A percentile compares a stretch with the other conserved stretches of the same genome.
phyloP scores from a whole-genome alignment of 2,888 invertebrate species.

The Latrodectus hesperus region DNA sequence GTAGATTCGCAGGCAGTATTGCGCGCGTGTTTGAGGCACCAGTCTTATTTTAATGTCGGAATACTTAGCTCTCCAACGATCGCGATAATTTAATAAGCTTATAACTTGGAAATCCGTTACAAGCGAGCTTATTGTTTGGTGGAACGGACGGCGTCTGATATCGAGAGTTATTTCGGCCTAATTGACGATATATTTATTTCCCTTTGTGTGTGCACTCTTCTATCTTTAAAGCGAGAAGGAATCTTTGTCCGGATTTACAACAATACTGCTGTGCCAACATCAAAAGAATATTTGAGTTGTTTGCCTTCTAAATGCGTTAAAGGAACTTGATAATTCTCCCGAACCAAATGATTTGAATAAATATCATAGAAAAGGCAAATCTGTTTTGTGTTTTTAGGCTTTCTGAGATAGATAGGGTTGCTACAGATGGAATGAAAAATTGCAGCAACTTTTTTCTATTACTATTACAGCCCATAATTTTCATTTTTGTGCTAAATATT shows the following conservation, averaged over 20 bases:
- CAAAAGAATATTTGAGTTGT: constrained; percentile 53
- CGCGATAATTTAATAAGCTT: constrained; percentile 68
- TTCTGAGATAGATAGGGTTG: too few species aligned
- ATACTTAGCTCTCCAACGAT: constrained; percentile 60
- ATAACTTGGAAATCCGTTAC: constrained; percentile 62
- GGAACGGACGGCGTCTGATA: constrained; percentile 25
- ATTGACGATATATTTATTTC: constrained; percentile 65
- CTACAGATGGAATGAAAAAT: too few species aligned
- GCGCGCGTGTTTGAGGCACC: constrained; percentile 10
- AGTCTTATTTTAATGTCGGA: constrained; percentile 59
- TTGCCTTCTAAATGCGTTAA: constrained; percentile 47
- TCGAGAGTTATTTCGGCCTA: constrained; percentile 47
- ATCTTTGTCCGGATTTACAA: constrained; percentile 26
- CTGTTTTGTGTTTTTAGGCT: too few species aligned
- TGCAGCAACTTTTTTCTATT: too few species aligned
- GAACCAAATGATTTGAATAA: neutral
- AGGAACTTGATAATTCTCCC: constrained; percentile 6
- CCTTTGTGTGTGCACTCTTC: constrained; percentile 50
- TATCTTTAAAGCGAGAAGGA: constrained; percentile 43
- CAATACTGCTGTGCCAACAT: constrained; percentile 53
- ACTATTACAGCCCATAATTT: too few species aligned
- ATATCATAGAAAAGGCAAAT: neutral
- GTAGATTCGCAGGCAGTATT: constrained; percentile 27
- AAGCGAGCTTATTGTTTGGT: constrained; percentile 61
- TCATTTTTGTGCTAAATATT: too few species aligned